Evolutionary conservation across 2,888 invertebrate genomes (phyloP), one percentile per base, ranked within the genome.

Genomic region (Ditula angustiorana): DNA sequence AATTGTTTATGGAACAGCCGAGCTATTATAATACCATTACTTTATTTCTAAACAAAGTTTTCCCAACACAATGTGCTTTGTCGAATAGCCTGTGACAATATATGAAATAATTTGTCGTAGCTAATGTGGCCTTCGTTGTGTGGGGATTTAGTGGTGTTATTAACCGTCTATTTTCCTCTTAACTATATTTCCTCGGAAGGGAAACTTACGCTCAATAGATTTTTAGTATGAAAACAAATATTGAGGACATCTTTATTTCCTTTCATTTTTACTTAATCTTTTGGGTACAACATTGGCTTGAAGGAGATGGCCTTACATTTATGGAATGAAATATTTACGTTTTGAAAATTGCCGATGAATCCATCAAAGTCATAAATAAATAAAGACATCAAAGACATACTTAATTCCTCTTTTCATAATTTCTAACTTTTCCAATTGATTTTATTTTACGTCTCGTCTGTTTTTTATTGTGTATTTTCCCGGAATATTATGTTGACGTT

Each of bases 1-100:
- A 81, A 81, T 80, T 80, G 79, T 80, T 84, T 78, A 71, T 74
- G 71, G 69, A 26, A 47, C 52, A 46, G 19, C 21, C 26, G 13
- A n/a, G 33, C 56, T 24, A 57, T 63, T 63, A 63, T 50, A 52
- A 50, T 52, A 44, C 33, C 49, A 57, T 63, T 57, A 57, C 61
- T 33, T 53, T 33, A 33, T 53, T 47, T 53, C 44, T 52, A 24
- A 50, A 46, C 30, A 58, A 63, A 50, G 63, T 50, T 58, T 49
- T 53, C 44, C 50, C 44, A 41, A 16, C 16, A 53, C 10, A 59
- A 41, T 30, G 26, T 10, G 35, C 30, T 23, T n/a, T 1, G 28
- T 10, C 28, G 46, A 46, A 46, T 24, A n/a, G 28, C 44, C 44
- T 19, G 24, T 55, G 16, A 55, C 16, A 41, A 41, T 16, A 16